Evolutionary conservation across 2,888 invertebrate genomes (phyloP).

Genomic region (Frankliniella intonsa): DNA sequence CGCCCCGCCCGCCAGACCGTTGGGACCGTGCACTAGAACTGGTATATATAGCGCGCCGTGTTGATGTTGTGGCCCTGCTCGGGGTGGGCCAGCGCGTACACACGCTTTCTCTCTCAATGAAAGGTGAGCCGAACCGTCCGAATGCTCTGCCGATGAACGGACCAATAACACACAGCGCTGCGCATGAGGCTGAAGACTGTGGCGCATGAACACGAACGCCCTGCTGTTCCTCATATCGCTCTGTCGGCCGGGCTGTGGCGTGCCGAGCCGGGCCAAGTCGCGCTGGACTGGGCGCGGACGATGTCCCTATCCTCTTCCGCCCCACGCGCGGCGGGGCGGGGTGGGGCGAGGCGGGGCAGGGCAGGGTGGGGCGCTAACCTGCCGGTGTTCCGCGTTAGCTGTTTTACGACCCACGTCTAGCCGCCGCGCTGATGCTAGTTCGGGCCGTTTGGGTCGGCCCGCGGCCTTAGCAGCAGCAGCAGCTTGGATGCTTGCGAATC

Average conservation of each 20-base stretch:
- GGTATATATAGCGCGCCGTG: background rate
- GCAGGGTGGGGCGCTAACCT: background rate
- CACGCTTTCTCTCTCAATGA: too few species aligned
- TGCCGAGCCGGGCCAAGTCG: background rate
- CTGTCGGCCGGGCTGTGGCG: background rate
- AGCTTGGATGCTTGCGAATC: too few species aligned
- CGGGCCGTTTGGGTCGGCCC: too few species aligned
- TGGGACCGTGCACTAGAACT: background rate
- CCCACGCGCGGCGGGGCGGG: too few species aligned
- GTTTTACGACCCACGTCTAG: background rate
- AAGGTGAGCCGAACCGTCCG: too few species aligned
- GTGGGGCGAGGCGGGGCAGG: background rate
- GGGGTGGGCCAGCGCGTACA: background rate
- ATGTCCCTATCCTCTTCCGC: too few species aligned
- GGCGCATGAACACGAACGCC: background rate
- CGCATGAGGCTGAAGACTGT: too few species aligned
- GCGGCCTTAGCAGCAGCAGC: background rate
- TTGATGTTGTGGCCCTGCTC: background rate
- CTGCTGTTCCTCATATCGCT: background rate
- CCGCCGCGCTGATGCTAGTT: background rate
- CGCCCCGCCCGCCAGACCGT: too few species aligned
- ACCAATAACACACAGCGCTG: too few species aligned
- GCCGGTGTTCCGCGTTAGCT: background rate
- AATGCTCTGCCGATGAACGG: too few species aligned
- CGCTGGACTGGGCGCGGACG: too few species aligned